phyloP scores from a whole-genome alignment of 2,113 vertebrate species.

The Coryphaenoides rupestris region DNA sequence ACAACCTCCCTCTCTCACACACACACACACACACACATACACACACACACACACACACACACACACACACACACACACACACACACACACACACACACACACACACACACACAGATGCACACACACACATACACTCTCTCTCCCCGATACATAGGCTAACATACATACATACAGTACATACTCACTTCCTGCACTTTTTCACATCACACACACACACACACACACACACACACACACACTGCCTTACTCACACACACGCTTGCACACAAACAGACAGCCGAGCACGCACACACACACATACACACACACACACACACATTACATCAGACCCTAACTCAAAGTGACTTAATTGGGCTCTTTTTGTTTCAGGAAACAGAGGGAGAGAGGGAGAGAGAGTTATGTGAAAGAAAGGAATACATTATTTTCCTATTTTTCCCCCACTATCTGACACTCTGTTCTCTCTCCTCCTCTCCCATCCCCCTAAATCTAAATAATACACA shows the following conservation, averaged over 20 bases:
- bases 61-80: constrained; percentile 4
- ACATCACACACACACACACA: neutral
- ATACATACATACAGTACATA: neutral
- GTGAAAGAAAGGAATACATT: constrained; percentile 28
- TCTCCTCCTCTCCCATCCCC: neutral
- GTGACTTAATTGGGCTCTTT: constrained; percentile 73
- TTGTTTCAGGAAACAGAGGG: constrained; percentile 61
- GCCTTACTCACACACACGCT: too few relatives aligned
- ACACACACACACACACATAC: constrained; percentile 3
- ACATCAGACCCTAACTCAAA: constrained; percentile 62
- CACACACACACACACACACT: too few relatives aligned
- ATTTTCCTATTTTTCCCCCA: constrained; percentile 28
- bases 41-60: constrained; percentile 18
- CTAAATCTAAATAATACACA: constrained; percentile 11
- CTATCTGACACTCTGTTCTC: constrained; percentile 24
- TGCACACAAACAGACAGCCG: too few relatives aligned
- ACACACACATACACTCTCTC: neutral
- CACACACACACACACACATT: constrained; percentile 14
- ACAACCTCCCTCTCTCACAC: constrained; percentile 40
- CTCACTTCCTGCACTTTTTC: too few relatives aligned
- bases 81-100: constrained; percentile 6
- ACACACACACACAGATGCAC: neutral
- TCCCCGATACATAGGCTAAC: neutral
- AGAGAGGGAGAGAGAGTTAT: constrained; percentile 11
- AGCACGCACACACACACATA: too few relatives aligned